These are phyloP conservation scores for Panagrolaimus sp. DNA, from an alignment of 1,140 invertebrate species.

Conservation along the genomic window DNA sequence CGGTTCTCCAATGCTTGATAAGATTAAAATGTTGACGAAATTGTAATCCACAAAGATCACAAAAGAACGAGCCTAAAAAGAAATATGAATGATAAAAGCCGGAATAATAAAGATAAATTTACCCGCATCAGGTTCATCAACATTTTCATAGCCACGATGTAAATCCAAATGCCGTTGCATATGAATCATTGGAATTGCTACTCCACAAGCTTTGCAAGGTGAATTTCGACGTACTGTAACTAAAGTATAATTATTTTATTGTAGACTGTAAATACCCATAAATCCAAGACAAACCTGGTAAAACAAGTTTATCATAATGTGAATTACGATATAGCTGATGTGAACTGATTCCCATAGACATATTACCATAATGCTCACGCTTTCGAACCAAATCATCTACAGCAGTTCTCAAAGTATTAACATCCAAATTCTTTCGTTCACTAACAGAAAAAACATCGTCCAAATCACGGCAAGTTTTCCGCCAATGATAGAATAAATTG, in stretches of 20 bases:
- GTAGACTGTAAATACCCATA: slow-evolving; percentile 1
- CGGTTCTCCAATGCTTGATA: slow-evolving; percentile 51
- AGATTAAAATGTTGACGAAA: slow-evolving; percentile 51
- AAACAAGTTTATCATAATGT: slow-evolving; percentile 10
- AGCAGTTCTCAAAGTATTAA: slow-evolving; percentile 47
- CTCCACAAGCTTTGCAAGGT: slow-evolving; percentile 39
- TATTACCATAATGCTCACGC: slow-evolving; percentile 41
- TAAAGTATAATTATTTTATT: neutral
- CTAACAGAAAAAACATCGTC: slow-evolving; percentile 44
- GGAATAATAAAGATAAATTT: neutral
- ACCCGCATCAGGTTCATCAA: slow-evolving; percentile 30
- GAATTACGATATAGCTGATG: slow-evolving; percentile 18
- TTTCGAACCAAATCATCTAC: slow-evolving; percentile 54
- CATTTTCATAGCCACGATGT: slow-evolving; percentile 32
- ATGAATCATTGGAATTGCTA: slow-evolving; percentile 36
- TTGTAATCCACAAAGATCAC: slow-evolving; percentile 47
- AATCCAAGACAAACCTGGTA: neutral
- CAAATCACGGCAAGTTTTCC: slow-evolving; percentile 53
- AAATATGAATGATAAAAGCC: neutral
- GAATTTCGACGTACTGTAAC: neutral
- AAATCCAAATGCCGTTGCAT: slow-evolving; percentile 37
- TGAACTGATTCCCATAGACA: slow-evolving; percentile 39
- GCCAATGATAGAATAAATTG: slow-evolving; percentile 57
- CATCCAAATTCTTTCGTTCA: slow-evolving; percentile 43
- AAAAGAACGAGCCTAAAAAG: slow-evolving; percentile 47